These are phyloP conservation scores for Caerostris darwini DNA, from an alignment of 1,140 invertebrate genomes.

Conservation along the genomic window DNA sequence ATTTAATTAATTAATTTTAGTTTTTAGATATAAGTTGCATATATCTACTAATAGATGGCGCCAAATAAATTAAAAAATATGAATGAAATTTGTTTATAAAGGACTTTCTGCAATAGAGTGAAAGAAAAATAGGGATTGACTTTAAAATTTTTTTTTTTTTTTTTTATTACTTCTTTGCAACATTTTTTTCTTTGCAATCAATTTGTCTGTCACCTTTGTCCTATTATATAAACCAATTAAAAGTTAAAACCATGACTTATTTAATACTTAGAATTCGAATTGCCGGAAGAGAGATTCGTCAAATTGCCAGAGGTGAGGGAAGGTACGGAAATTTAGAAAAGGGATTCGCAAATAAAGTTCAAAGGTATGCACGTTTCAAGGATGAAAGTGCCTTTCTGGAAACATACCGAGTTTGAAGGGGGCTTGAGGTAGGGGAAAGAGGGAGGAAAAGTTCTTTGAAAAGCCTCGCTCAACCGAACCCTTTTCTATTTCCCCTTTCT, in stretches of 20 bases:
- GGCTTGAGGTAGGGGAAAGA: neutral
- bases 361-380: neutral
- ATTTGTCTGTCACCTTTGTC: no score
- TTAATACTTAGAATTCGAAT: neutral
- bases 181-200: no score
- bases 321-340: neutral
- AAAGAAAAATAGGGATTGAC: no score
- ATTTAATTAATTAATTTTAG: no score
- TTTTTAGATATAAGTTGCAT: no score
- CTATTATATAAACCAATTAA: neutral
- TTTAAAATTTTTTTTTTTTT: no score
- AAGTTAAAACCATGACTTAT: neutral
- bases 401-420: neutral
- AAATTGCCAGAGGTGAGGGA: neutral
- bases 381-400: neutral
- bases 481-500: no score
- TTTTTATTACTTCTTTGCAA: no score
- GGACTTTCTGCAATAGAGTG: no score
- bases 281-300: neutral
- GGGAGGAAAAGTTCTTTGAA: neutral
- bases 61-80: no score
- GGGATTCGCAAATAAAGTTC: neutral
- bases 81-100: no score
- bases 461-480: neutral
- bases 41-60: no score